Conservation (phyloP, 2,113 vertebrate species). For the Sporophila hypoxantha region DNA sequence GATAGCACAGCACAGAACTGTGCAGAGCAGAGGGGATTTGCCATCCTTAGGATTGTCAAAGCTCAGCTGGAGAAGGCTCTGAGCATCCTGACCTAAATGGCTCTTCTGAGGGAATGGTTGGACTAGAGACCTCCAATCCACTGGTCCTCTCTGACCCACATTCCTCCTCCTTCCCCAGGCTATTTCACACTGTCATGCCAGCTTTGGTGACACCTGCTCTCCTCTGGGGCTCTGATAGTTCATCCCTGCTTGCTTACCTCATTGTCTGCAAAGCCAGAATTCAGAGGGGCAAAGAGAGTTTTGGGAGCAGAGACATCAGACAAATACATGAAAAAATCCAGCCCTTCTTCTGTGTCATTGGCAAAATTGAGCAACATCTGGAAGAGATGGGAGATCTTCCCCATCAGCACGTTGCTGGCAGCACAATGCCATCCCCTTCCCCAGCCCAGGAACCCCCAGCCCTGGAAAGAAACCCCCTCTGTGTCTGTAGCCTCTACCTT, state of each 20-base stretch:
- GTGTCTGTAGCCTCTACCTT: background rate
- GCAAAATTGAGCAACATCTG: conserved; percentile 84
- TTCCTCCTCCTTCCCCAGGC: background rate
- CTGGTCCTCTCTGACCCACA: background rate
- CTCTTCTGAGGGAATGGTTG: background rate
- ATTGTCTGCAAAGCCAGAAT: conserved; percentile 80
- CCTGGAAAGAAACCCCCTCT: background rate
- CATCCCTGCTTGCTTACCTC: conserved; percentile 59
- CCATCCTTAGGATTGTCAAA: background rate
- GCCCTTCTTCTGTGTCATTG: conserved; percentile 69
- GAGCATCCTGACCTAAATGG: background rate
- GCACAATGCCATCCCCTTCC: background rate
- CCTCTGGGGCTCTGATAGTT: background rate
- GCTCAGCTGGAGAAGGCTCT: background rate
- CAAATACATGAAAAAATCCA: conserved; percentile 77
- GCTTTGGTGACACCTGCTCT: background rate
- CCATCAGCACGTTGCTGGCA: background rate
- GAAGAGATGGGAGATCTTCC: background rate
- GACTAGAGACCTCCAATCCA: background rate
- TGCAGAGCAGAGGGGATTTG: background rate
- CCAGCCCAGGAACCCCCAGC: background rate
- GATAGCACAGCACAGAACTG: background rate
- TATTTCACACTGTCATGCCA: background rate
- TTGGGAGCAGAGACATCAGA: conserved; percentile 73
- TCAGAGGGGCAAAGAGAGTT: conserved; percentile 87